phyloP scores from a whole-genome alignment of 2,797 vertebrate genomes.

The Sebastes kiyomatsui region DNA sequence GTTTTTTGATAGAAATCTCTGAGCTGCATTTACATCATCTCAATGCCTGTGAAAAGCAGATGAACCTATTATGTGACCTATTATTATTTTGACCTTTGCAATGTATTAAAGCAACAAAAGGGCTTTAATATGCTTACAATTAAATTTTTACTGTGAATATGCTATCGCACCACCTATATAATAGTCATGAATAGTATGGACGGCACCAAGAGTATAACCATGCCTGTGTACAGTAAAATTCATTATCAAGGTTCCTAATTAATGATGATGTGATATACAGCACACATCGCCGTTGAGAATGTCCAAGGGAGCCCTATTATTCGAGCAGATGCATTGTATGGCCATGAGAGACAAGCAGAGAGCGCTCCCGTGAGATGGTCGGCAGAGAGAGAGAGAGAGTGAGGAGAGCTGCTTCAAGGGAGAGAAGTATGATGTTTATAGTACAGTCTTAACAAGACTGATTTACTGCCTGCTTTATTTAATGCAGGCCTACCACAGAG shows the following conservation, averaged over 20 bases:
- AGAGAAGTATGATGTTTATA: slow-evolving; percentile 45
- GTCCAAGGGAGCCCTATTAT: slow-evolving; percentile 56
- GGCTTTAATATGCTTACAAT: neutral
- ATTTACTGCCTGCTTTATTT: slow-evolving; percentile 51
- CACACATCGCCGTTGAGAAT: slow-evolving; percentile 26
- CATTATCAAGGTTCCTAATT: slow-evolving; percentile 46
- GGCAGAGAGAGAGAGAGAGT: neutral
- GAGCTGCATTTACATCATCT: neutral
- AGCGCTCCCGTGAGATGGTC: slow-evolving; percentile 47
- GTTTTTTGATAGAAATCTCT: slow-evolving; percentile 6
- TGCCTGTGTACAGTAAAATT: slow-evolving; percentile 26
- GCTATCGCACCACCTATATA: neutral
- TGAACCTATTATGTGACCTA: neutral
- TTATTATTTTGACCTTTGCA: neutral
- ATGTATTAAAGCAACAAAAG: neutral
- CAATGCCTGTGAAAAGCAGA: slow-evolving; percentile 7
- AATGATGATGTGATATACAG: slow-evolving; percentile 55
- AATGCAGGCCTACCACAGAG: slow-evolving; percentile 25
- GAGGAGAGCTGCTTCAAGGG: slow-evolving; percentile 20
- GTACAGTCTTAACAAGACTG: slow-evolving; percentile 55
- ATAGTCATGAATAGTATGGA: slow-evolving; percentile 1
- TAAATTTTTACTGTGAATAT: neutral
- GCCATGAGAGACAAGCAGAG: slow-evolving; percentile 47
- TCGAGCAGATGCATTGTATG: slow-evolving; percentile 44
- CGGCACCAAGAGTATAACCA: neutral